Conservation (phyloP, 2,113 vertebrate species). For the Dolichotis patagonum region DNA sequence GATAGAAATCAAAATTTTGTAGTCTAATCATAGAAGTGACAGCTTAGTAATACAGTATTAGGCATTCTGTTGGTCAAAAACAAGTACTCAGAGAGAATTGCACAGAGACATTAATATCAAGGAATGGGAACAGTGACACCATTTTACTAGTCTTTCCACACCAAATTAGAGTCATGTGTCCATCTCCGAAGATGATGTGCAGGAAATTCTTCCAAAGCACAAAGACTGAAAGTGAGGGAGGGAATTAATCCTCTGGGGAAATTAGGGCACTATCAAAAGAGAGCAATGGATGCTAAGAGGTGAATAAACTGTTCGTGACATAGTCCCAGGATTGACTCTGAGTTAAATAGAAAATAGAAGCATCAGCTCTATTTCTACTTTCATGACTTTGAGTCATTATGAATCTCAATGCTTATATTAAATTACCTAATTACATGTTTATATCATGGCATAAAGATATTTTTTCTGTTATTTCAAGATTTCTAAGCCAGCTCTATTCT, state of each 20-base stretch:
- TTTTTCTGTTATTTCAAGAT: slow-evolving; percentile 56
- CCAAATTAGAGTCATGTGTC: neutral
- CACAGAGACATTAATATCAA: neutral
- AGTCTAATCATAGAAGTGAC: neutral
- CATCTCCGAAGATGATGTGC: neutral
- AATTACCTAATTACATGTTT: slow-evolving; percentile 69
- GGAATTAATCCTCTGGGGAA: neutral
- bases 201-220: neutral
- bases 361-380: neutral
- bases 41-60: neutral
- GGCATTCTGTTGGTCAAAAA: neutral
- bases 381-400: slow-evolving; percentile 61
- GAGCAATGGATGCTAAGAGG: neutral
- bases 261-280: neutral
- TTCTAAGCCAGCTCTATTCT: slow-evolving; percentile 39
- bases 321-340: neutral
- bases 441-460: slow-evolving; percentile 41
- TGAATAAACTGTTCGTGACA: neutral
- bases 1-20: neutral
- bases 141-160: neutral
- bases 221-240: neutral
- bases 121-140: neutral
- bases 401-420: slow-evolving; percentile 57
- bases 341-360: neutral
- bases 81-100: neutral